Evolutionary conservation across 2,797 vertebrate species (phyloP).

Genomic region (Lycodopsis pacificus): DNA sequence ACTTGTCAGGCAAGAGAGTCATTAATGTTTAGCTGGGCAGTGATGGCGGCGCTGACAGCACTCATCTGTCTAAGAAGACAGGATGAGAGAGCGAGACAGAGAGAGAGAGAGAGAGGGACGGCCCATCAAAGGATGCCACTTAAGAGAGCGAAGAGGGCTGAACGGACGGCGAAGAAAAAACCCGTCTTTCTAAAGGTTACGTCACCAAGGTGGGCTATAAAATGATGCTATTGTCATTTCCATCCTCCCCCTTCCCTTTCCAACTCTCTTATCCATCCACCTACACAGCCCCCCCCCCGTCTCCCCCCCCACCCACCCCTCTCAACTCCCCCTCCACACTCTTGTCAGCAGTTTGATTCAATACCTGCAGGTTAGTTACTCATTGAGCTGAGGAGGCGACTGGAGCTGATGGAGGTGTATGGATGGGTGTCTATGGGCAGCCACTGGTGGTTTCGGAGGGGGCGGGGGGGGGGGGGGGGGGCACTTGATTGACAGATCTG

Average conservation of each 20-base stretch:
- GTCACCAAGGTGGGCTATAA: constrained; percentile 74
- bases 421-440: constrained; percentile 74
- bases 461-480: constrained; percentile 47
- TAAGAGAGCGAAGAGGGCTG: constrained; percentile 4
- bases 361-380: constrained; percentile 86
- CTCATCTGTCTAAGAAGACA: constrained; percentile 81
- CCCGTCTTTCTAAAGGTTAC: constrained; percentile 72
- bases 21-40: constrained; percentile 86
- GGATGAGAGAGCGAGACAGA: constrained; percentile 72
- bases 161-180: constrained; percentile 38
- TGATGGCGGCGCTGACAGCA: constrained; percentile 77
- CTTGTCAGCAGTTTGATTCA: constrained; percentile 86
- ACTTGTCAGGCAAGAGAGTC: constrained; percentile 76
- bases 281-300: constrained; percentile 63
- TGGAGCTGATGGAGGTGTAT: constrained; percentile 75
- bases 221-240: constrained; percentile 76
- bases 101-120: constrained; percentile 9
- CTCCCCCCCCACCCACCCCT: constrained; percentile 44
- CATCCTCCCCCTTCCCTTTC: constrained; percentile 57
- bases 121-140: background rate
- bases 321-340: constrained; percentile 43
- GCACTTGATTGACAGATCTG: constrained; percentile 83
- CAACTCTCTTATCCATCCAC: constrained; percentile 68
- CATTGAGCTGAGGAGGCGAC: constrained; percentile 81
- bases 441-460: constrained; percentile 38